phyloP scores from a whole-genome alignment of 35 echinoderm and acorn worm genomes.

The Nesometra sesokonis region DNA sequence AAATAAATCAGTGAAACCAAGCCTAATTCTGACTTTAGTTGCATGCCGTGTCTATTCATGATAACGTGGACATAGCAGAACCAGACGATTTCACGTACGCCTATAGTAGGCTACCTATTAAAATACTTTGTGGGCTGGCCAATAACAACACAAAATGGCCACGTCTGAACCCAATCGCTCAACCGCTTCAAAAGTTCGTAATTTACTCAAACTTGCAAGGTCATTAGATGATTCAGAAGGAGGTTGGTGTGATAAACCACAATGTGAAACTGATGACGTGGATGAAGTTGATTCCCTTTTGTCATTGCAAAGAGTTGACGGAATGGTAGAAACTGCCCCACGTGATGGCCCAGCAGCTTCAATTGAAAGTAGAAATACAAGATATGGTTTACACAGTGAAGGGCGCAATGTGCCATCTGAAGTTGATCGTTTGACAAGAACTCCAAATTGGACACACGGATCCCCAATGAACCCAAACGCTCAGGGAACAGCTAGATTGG shows the following conservation, averaged over 20 bases:
- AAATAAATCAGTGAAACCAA: too few species aligned
- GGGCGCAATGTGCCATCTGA: neutral
- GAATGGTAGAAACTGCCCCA: neutral
- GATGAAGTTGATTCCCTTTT: neutral
- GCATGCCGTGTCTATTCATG: too few species aligned
- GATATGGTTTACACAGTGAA: neutral
- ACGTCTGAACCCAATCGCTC: too few species aligned
- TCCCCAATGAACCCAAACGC: constrained; percentile 34
- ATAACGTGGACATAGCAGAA: too few species aligned
- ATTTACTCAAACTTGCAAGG: neutral
- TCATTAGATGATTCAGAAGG: neutral
- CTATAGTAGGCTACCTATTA: too few species aligned
- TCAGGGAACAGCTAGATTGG: constrained; percentile 77
- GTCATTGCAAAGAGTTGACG: neutral
- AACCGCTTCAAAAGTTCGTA: neutral
- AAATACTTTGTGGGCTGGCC: too few species aligned
- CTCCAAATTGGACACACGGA: constrained; percentile 39
- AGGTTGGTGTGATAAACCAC: neutral
- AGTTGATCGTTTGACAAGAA: constrained; percentile 21
- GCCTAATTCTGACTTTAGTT: too few species aligned
- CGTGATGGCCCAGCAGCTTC: neutral
- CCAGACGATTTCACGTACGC: too few species aligned
- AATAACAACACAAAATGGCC: too few species aligned
- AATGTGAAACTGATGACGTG: neutral
- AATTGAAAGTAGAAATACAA: neutral